Evolutionary conservation across 2,888 invertebrate genomes (phyloP), one percentile per base, ranked within the genome.

Genomic region (Tupiocoris notatus): DNA sequence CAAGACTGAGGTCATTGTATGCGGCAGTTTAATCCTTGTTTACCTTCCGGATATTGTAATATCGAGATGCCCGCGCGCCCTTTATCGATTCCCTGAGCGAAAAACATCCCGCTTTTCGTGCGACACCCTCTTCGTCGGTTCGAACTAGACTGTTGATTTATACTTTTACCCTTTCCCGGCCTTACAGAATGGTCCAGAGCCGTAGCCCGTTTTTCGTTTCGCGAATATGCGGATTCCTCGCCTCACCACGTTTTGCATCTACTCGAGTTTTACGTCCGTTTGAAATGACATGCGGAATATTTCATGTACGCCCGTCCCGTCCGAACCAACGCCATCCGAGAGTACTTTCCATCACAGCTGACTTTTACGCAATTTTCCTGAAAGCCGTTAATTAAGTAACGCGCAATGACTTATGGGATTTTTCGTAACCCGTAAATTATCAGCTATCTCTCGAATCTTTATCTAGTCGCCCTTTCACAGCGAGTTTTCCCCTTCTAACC

Each of bases 261-360:
- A 3, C 39, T 12, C n/a, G n/a, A n/a, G n/a, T n/a, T n/a, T n/a
- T n/a, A n/a, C n/a, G n/a, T n/a, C n/a, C n/a, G n/a, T n/a, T n/a
- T n/a, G n/a, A n/a, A 67, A 56, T 67, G 67, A 67, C 67, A 67
- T 54, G 18, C 23, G 54, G 56, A 67, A 67, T 67, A 67, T 67
- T 67, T 67, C 67, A 67, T 56, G 57, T 67, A 57, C 67, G 21
- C n/a, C 56, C 22, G 54, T 20, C 16, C 25, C 22, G 65, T 20
- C 18, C 17, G 1, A 7, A 21, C 65, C n/a, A n/a, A n/a, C n/a
- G n/a, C n/a, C n/a, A n/a, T n/a, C n/a, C n/a, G n/a, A n/a, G n/a
- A n/a, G n/a, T 39, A 39, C 39, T 39, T 39, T 39, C 39, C 39
- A 12, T 22, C 57, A n/a, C n/a, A 3, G 16, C 20, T 25, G 23